Evolutionary conservation across 2,888 invertebrate species (phyloP), one percentile per base, ranked within the genome.

Genomic region (Pterostichus madidus): DNA sequence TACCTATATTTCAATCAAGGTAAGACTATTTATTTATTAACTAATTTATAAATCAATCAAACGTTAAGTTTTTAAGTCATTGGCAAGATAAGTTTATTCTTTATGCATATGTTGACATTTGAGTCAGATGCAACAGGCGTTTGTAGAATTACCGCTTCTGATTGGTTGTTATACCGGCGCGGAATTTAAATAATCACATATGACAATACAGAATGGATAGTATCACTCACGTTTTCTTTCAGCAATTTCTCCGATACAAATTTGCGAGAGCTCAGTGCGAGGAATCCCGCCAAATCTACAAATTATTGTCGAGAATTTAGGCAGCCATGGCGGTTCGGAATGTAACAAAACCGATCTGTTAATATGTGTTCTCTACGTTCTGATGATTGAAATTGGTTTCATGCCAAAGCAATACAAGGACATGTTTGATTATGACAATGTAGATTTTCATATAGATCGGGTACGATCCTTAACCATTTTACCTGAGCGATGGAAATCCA

Each of bases 351-450:
- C 85, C 81, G 90, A 90, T 84, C 86, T 89, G 17, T 84, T 89
- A 76, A 87, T 87, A n/a, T 86, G 89, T 78, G 85, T 90, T 44
- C 85, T 90, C 35, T 89, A 89, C 84, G 85, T 90, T 77, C 78
- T 90, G 39, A 89, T 89, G 88, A 84, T 90, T 31, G 90, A 90
- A 86, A 85, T 84, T 84, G 90, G 89, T 59, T 90, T 90, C 85
- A 86, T 89, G 31, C 88, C 89, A 31, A 61, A 68, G n/a, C 85
- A 87, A 68, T 85, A 84, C 59, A 81, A 84, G 81, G 85, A 86
- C 39, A 64, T 53, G 5, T 73, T 82, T 39, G 84, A 84, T 76
- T 80, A 79, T 61, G 80, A 73, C n/a, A 79, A 8, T n/a, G 68
- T 78, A 44, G 84, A 86, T 52, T 89, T 88, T 85, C 85, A 87